These are phyloP conservation scores for Pachycephus smyrnensis DNA, from an alignment of 2,888 invertebrate species.

Conservation along the genomic window DNA sequence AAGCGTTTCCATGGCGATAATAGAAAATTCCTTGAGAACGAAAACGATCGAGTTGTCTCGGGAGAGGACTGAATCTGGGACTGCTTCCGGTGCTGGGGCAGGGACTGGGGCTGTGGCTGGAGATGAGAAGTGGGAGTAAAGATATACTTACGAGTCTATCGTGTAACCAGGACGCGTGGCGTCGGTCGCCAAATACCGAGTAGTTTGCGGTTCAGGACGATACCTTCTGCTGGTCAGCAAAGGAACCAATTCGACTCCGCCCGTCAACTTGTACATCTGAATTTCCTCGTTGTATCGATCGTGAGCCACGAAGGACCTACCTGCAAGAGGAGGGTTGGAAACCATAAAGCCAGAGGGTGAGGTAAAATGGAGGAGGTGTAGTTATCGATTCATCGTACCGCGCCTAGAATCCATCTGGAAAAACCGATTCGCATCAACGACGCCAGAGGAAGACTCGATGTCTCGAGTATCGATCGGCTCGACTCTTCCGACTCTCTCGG, in stretches of 20 bases:
- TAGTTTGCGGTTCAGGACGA: constrained; percentile 50
- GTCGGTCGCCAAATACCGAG: constrained; percentile 59
- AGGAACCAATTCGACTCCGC: constrained; percentile 83
- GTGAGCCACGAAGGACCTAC: too few relatives aligned
- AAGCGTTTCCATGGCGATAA: too few relatives aligned
- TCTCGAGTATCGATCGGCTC: constrained; percentile 26
- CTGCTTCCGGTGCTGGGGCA: too few relatives aligned
- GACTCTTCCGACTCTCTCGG: constrained; percentile 33
- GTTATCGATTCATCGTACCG: constrained; percentile 22
- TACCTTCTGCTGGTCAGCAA: constrained; percentile 76
- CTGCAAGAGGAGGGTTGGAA: too few relatives aligned
- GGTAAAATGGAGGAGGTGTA: too few relatives aligned
- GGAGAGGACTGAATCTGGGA: too few relatives aligned
- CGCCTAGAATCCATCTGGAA: constrained; percentile 41
- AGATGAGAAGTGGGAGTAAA: background rate
- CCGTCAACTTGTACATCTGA: constrained; percentile 67
- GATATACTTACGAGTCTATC: constrained; percentile 62
- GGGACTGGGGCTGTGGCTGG: too few relatives aligned
- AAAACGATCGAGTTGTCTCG: too few relatives aligned
- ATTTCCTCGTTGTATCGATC: constrained; percentile 45
- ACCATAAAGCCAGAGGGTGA: too few relatives aligned
- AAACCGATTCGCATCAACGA: constrained; percentile 46
- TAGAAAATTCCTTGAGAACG: too few relatives aligned
- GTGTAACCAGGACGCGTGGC: constrained; percentile 70
- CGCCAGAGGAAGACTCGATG: constrained; percentile 34